Percentiles rank a stretch among this genome's conserved stretches.
These are phyloP conservation scores for Gnathonemus echidnorhynchus DNA, from an alignment of 2,113 vertebrate species.

Conservation along the genomic window DNA sequence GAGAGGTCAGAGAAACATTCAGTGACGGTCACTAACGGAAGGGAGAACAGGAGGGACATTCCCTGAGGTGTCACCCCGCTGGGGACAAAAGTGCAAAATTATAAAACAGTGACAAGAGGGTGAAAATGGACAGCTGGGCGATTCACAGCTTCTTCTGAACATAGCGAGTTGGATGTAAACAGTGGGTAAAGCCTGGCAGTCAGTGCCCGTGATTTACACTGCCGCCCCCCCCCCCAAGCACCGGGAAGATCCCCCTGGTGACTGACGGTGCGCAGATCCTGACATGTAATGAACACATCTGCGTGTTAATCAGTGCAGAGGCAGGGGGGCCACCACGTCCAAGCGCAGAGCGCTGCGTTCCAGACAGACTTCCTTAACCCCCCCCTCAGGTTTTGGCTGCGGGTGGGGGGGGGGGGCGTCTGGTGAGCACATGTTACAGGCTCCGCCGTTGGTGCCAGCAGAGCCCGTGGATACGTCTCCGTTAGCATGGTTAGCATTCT, in stretches of 20 bases:
- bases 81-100: neutral
- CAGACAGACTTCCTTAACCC: neutral
- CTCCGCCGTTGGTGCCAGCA: constrained; percentile 46
- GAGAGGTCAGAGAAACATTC: neutral
- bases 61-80: neutral
- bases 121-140: neutral
- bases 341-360: neutral
- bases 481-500: constrained; percentile 37
- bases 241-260: neutral
- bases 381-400: neutral
- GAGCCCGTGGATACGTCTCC: constrained; percentile 36
- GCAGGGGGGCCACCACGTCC: neutral
- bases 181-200: neutral
- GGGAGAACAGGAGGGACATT: neutral
- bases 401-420: constrained; percentile 39
- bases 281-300: neutral
- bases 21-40: neutral
- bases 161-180: neutral
- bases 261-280: neutral
- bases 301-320: neutral
- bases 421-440: constrained; percentile 66
- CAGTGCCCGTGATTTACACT: neutral
- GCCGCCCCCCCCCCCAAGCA: neutral
- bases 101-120: neutral
- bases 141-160: neutral